Base-by-base conservation (phyloP, 1,140 invertebrate genomes). In the Drosophila sp. region DNA sequence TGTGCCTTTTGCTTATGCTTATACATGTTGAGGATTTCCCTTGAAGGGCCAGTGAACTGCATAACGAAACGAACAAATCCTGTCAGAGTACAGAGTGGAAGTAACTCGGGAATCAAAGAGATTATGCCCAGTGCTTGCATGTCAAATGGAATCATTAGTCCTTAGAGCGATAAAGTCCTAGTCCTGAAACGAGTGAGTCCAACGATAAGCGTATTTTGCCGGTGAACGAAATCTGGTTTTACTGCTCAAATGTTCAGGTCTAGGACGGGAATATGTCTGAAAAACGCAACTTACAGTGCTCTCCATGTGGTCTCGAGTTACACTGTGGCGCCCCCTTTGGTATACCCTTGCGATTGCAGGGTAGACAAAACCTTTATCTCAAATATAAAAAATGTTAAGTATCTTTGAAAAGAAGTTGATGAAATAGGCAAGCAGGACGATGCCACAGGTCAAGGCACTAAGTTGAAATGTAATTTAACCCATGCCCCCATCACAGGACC, bases 391-490 rank as follows among this genome's bases (percentile, higher is more conserved):
- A 50, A 8, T 27, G 44, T 50, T 50, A 50, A 50, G 44, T 50
- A 50, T 50, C 25, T 27, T n/a, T 50, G 44, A 50, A 50, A 50
- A 25, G 44, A 50, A 25, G 44, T 27, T 50, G 44, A 50, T 50
- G 27, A 50, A 50, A 50, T 50, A 23, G 44, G 7, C 44, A 50
- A 17, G 23, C 44, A 27, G 30, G 30, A 30, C 72, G 56, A 75
- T 75, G 38, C 41, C 23, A 58, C 81, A 81, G 82, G 82, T 85
- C 78, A 81, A 62, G 80, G 81, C 79, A 85, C 82, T 84, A 72
- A 73, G 44, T 50, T 50, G 23, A 50, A 50, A 50, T 50, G 44
- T 50, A 50, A 50, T 50, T 50, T 50, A 50, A 50, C 44, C 23
- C 8, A 50, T 47, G n/a, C 41, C 41, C 41, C 17, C 5, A 44